These are phyloP conservation scores for Numenius phaeopus DNA, from an alignment of 2,797 vertebrate species.

Conservation along the genomic window DNA sequence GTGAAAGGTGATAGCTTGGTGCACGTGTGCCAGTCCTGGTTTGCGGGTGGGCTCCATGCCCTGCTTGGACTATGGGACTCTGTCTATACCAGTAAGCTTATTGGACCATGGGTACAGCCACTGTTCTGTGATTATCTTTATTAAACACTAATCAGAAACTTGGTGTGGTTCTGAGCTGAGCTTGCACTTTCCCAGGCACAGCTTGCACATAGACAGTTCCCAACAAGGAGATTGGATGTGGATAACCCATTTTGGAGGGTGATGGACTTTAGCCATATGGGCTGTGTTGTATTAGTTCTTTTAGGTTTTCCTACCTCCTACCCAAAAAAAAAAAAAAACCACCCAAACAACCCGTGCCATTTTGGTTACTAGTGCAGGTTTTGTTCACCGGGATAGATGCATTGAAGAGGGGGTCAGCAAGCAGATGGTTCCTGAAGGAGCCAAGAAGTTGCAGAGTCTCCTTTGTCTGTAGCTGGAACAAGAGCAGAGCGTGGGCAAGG, in stretches of 20 bases:
- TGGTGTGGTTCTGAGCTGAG: neutral
- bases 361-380: neutral
- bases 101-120: neutral
- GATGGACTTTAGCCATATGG: neutral
- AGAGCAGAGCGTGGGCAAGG: neutral
- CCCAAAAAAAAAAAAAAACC: neutral
- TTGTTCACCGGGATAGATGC: neutral
- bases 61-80: too few species aligned
- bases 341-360: neutral
- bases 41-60: neutral
- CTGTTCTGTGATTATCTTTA: neutral
- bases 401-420: neutral
- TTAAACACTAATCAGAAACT: neutral
- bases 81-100: neutral
- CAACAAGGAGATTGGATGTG: neutral
- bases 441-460: neutral
- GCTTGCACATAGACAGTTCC: neutral
- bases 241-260: neutral
- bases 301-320: neutral
- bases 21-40: neutral
- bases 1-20: neutral
- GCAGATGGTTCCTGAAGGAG: neutral
- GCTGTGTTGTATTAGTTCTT: neutral
- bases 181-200: neutral
- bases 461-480: neutral